Evolutionary conservation across 2,797 vertebrate species (phyloP).

Genomic region (Cottoperca gobio): DNA sequence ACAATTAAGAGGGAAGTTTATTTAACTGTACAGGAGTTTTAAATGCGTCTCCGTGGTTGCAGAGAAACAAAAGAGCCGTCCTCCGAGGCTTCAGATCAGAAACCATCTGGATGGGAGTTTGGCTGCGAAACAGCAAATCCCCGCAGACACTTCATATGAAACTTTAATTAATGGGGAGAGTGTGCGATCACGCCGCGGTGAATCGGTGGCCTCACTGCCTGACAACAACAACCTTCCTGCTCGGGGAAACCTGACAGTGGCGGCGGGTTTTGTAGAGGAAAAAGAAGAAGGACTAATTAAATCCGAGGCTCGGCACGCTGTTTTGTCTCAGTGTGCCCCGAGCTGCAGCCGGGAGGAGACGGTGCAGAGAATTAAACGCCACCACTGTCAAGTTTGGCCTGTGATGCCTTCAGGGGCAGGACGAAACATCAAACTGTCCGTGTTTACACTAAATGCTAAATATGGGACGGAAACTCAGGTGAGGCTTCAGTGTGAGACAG

Average conservation of each 20-base stretch:
- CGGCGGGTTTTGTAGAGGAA: constrained; percentile 9
- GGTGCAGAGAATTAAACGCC: constrained; percentile 50
- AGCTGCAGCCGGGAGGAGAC: constrained; percentile 28
- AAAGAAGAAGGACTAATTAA: constrained; percentile 63
- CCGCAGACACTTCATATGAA: constrained; percentile 67
- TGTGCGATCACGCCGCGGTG: constrained; percentile 52
- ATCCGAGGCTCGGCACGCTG: constrained; percentile 41
- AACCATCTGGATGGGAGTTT: constrained; percentile 72
- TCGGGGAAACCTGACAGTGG: constrained; percentile 51
- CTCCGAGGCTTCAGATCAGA: constrained; percentile 58
- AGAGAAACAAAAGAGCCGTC: constrained; percentile 53
- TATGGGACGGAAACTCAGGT: background rate
- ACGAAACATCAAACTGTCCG: background rate
- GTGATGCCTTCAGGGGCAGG: constrained; percentile 4
- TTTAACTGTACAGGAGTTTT: constrained; percentile 35
- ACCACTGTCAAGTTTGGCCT: background rate
- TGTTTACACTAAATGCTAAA: background rate
- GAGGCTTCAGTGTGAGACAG: background rate
- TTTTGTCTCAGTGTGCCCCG: constrained; percentile 34
- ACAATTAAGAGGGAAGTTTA: constrained; percentile 55
- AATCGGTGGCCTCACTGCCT: constrained; percentile 59
- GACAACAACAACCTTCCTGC: constrained; percentile 65
- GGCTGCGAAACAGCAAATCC: constrained; percentile 50
- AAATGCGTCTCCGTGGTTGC: background rate
- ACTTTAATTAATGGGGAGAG: constrained; percentile 73